Evolutionary conservation across 2,888 invertebrate genomes (phyloP).

Genomic region (Andrena chrysosceles): DNA sequence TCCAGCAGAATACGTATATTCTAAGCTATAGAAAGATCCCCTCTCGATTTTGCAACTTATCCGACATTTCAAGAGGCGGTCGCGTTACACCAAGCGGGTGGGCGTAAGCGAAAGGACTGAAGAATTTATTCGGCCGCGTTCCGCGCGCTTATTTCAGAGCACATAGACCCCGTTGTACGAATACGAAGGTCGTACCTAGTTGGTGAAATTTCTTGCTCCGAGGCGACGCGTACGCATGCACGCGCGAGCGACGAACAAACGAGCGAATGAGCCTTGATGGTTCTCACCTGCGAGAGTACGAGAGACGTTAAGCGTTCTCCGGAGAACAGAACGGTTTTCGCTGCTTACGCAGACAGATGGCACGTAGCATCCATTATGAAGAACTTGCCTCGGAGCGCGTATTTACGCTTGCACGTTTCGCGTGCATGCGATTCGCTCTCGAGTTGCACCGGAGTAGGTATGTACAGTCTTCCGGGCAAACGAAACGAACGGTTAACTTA

Average conservation of each 20-base stretch:
- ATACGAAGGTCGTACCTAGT: slow-evolving; percentile 11
- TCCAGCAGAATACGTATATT: too few relatives aligned
- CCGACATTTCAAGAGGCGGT: background rate
- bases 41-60: too few relatives aligned
- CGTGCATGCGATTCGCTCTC: background rate
- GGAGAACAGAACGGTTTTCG: slow-evolving; percentile 52
- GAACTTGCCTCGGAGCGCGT: slow-evolving; percentile 39
- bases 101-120: background rate
- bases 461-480: background rate
- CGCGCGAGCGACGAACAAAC: slow-evolving; percentile 41
- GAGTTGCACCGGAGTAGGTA: background rate
- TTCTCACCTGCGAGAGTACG: slow-evolving; percentile 48
- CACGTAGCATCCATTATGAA: slow-evolving; percentile 61
- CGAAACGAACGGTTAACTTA: background rate
- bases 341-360: slow-evolving; percentile 45
- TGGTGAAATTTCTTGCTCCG: slow-evolving; percentile 42
- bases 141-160: slow-evolving; percentile 20
- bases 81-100: too few relatives aligned
- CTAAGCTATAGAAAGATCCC: too few relatives aligned
- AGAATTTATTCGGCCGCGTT: slow-evolving; percentile 38
- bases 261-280: slow-evolving; percentile 50
- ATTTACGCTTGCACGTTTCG: slow-evolving; percentile 6
- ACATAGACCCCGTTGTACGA: slow-evolving; percentile 4
- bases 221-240: slow-evolving; percentile 15
- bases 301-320: slow-evolving; percentile 53